phyloP scores from a whole-genome alignment of 2,797 vertebrate genomes.

The Amazona ochrocephala region DNA sequence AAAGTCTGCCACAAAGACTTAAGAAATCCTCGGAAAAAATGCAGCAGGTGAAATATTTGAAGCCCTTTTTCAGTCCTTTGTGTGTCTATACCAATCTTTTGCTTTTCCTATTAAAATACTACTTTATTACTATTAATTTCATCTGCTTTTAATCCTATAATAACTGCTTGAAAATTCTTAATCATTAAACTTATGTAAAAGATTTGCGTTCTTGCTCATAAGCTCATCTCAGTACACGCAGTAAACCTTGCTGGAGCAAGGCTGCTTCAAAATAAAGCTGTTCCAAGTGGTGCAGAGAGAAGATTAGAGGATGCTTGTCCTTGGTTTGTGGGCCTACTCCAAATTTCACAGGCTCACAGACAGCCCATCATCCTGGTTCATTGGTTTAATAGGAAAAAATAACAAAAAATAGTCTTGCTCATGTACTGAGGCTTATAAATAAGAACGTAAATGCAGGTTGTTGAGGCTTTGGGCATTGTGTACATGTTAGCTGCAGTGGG shows the following conservation, averaged over 20 bases:
- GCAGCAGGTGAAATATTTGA: background rate
- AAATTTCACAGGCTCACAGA: background rate
- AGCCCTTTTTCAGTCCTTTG: background rate
- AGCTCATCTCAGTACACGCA: background rate
- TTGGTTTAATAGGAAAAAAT: background rate
- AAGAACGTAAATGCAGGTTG: background rate
- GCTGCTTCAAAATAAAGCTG: background rate
- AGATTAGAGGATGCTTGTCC: background rate
- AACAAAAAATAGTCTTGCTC: background rate
- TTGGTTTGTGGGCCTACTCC: background rate
- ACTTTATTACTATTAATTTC: conserved; percentile 32
- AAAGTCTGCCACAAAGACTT: background rate
- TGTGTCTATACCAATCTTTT: conserved; percentile 3
- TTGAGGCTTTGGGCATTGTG: background rate
- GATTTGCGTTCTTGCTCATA: background rate
- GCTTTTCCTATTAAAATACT: conserved; percentile 15
- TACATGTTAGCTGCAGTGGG: background rate
- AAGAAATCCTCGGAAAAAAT: background rate
- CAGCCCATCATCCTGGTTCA: background rate
- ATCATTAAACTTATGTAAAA: background rate
- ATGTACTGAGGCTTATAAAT: background rate
- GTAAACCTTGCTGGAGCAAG: background rate
- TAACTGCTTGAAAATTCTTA: conserved; percentile 24
- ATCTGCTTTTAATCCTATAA: conserved; percentile 33
- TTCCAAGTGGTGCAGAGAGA: background rate